Evolutionary conservation across 37 sponge, comb jelly and placozoan species (phyloP), one percentile per base, ranked within the genome.

Genomic region (Amphimedon queenslandica): DNA sequence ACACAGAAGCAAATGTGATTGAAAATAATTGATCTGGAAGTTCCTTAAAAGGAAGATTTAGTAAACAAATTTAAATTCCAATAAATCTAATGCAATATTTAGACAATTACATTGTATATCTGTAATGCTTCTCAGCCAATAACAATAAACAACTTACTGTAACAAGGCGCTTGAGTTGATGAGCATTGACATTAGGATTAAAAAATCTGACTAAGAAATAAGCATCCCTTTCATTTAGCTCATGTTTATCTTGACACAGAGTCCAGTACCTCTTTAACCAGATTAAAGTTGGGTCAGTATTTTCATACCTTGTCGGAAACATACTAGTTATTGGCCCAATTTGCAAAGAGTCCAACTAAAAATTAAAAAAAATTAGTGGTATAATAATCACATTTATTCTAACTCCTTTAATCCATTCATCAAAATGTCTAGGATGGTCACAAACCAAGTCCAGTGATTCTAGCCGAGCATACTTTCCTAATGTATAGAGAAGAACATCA

Each of bases 361-460:
- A 6, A 30, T 5, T 27, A 27, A 57, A 42, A 20, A 60, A 25
- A 11, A 25, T 60, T 1, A 36, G 42, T 11, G 47, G 11, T 55
- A 57, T 34, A 66, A 55, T 4, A 43, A 39, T 5, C 5, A 51
- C 8, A 28, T 34, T 32, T 16, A 16, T 3, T 41, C 87, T 80
- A 36, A 86, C 87, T 20, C 84, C 90, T 30, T 83, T 71, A 6
- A 80, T 83, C 90, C 90, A 89, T 0, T 71, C 55, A n/a, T 71
- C 43, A 66, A 40, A 70, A 63, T 83, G 38, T 6, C 64, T 39
- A 21, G 69, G 70, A 39, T 69, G 64, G 3, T 90, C 91, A 82
- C 87, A 85, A 55, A 90, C 77, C n/a, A 90, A 56, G 53, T 90
- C 87, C 38, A 90, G 41, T 4, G 91, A 90, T 25, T 33, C 66